Base-by-base conservation (phyloP, 2,888 invertebrate species). In the Cryptosula pallasiana region DNA sequence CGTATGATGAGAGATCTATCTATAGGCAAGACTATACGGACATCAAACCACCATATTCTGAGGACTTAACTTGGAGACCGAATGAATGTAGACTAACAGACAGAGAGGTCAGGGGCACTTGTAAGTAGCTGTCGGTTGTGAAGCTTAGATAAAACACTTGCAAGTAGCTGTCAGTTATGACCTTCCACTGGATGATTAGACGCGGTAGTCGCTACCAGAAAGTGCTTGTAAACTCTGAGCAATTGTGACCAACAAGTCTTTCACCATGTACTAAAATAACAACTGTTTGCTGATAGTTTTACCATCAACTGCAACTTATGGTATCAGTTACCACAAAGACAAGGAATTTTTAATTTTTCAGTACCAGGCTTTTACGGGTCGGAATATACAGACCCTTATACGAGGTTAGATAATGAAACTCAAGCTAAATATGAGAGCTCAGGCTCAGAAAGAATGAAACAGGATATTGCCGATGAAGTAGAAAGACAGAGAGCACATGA, bases 1-100 rank as follows among this genome's bases (percentile, higher is more conserved):
- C 32, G n/a, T 63, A 63, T 63, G 63, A 63, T 34, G 63, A 63
- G 9, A 63, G 63, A 63, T 63, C 63, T 32, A 27, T 34, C 34
- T 63, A 63, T 32, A 63, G 63, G n/a, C 63, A 63, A 32, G 34
- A 63, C 9, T 63, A 63, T n/a, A 32, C 32, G 13, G 32, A 63
- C 63, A 63, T 63, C n/a, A 5, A 5, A 32, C 29, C 27, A 13
- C 63, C 63, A 29, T 63, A 29, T 34, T 63, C 63, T 63, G 63
- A 63, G 9, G 32, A 63, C 29, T 34, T 63, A 63, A 27, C 63
- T 29, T 63, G 63, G 63, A 63, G 32, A 63, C 63, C 63, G 13
- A 32, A 63, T 45, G 45, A 45, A 20, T 5, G 9, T 45, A 45
- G 45, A 45, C 20, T 45, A 45, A 45, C 45, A 13, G 45, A 20